These are phyloP conservation scores for Ardeotis arabs DNA, from an alignment of 2,113 vertebrate genomes.

Conservation along the genomic window DNA sequence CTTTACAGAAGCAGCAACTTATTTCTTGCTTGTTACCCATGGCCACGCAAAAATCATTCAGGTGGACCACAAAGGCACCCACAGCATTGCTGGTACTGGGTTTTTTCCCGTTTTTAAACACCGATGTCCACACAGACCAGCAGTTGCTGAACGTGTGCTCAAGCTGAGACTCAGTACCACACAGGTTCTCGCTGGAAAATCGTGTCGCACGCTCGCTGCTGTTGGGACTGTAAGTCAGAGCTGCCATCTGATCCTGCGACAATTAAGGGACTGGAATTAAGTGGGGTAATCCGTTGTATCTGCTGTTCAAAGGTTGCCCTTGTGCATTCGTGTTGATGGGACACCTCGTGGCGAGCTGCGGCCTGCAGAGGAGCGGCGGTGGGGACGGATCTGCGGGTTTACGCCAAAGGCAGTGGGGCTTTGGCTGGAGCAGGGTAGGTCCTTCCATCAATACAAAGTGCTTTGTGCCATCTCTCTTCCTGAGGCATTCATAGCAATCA, in stretches of 20 bases:
- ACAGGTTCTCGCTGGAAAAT: not conserved
- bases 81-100: no score
- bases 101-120: not conserved
- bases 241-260: not conserved
- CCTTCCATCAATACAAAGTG: not conserved
- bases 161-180: no score
- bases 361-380: fast-evolving
- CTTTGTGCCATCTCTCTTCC: not conserved
- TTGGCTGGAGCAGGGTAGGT: not conserved
- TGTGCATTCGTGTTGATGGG: not conserved
- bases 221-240: not conserved
- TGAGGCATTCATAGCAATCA: not conserved
- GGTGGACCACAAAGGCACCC: not conserved
- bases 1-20: not conserved
- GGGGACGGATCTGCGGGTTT: not conserved
- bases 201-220: fast-evolving
- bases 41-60: not conserved
- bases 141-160: not conserved
- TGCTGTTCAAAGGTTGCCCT: not conserved
- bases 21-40: not conserved
- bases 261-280: not conserved
- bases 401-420: not conserved
- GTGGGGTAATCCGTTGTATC: not conserved
- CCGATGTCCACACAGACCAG: not conserved
- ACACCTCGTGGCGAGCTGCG: not conserved